Percentiles rank a stretch among this genome's conserved stretches.
Evolutionary conservation across 1,140 invertebrate species (phyloP).

Genomic region (Trissolcus basalis): DNA sequence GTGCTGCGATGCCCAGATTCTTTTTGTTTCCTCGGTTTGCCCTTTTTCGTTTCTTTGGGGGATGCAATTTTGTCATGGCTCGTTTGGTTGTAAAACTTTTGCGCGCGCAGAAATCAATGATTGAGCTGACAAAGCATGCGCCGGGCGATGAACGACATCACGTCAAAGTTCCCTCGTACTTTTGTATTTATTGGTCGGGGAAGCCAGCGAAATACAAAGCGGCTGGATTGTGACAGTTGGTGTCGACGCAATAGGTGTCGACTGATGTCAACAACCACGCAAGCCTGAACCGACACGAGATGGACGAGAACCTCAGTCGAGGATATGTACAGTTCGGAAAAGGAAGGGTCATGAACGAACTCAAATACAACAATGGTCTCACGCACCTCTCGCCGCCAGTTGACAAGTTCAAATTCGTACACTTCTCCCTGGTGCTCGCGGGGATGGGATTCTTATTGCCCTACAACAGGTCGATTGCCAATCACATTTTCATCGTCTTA

Average conservation of each 20-base stretch:
- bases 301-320: slow-evolving; percentile 82
- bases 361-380: slow-evolving; percentile 77
- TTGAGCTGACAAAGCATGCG: slow-evolving; percentile 48
- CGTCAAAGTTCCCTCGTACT: slow-evolving; percentile 23
- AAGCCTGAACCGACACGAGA: slow-evolving; percentile 52
- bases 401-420: slow-evolving; percentile 86
- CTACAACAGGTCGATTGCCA: slow-evolving; percentile 94
- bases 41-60: too few species aligned
- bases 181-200: slow-evolving; percentile 44
- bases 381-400: slow-evolving; percentile 81
- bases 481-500: slow-evolving; percentile 9
- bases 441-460: slow-evolving; percentile 93
- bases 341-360: slow-evolving; percentile 75
- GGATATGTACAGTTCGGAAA: slow-evolving; percentile 81
- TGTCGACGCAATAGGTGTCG: not conserved
- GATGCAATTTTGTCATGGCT: too few species aligned
- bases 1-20: too few species aligned
- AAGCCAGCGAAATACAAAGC: slow-evolving; percentile 1
- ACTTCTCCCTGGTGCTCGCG: slow-evolving; percentile 86
- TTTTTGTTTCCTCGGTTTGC: too few species aligned
- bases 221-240: not conserved
- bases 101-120: slow-evolving; percentile 58
- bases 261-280: not conserved
- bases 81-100: not conserved
- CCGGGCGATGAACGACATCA: slow-evolving; percentile 34